Conservation (phyloP, 2,113 vertebrate species). For the Lepus europaeus region DNA sequence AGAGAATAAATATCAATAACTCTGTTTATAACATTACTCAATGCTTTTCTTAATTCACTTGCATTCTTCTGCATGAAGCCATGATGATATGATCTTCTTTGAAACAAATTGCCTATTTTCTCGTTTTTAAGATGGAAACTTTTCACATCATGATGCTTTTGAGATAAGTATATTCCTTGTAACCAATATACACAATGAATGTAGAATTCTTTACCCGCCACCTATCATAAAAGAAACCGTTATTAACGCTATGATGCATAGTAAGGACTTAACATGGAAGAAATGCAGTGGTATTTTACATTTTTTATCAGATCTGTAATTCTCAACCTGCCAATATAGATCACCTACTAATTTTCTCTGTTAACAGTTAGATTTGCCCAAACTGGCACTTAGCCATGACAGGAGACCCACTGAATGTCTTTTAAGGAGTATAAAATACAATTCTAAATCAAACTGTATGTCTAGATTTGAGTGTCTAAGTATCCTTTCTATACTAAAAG, state of each 20-base stretch:
- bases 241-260: constrained; percentile 48
- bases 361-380: constrained; percentile 37
- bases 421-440: neutral
- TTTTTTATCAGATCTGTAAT: constrained; percentile 41
- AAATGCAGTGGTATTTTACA: neutral
- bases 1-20: constrained; percentile 42
- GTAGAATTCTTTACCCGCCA: constrained; percentile 24
- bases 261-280: constrained; percentile 50
- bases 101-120: constrained; percentile 68
- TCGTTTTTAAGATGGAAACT: constrained; percentile 62
- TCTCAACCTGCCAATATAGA: neutral
- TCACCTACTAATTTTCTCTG: neutral
- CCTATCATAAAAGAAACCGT: neutral
- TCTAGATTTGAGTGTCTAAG: constrained; percentile 45
- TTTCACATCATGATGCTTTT: constrained; percentile 63
- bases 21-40: constrained; percentile 32
- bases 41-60: constrained; percentile 69
- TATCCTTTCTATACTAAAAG: neutral
- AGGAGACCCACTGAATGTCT: neutral
- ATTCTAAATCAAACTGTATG: neutral
- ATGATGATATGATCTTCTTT: constrained; percentile 66
- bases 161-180: constrained; percentile 43
- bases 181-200: constrained; percentile 58
- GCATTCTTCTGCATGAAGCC: constrained; percentile 55
- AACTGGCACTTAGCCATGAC: neutral